Percentiles rank a stretch among this genome's conserved stretches.
Conservation (phyloP, 2,113 vertebrate genomes). For the Halcyon malimbica region DNA sequence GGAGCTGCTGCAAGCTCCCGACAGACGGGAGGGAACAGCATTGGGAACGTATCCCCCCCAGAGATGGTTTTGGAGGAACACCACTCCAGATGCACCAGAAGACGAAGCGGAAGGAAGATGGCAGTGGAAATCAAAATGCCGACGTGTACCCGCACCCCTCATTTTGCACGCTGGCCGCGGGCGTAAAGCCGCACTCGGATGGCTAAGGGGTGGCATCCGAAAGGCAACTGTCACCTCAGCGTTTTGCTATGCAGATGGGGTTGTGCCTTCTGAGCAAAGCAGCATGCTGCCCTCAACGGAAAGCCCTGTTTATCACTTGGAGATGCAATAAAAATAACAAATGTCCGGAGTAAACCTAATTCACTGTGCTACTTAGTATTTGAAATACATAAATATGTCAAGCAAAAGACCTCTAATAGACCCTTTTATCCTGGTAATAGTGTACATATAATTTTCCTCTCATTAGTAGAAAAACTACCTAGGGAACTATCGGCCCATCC, state of each 20-base stretch:
- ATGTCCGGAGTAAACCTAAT: conserved; percentile 89
- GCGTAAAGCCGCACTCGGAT: background rate
- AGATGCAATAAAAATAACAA: conserved; percentile 87
- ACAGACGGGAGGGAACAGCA: accelerated
- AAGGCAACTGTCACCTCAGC: conserved; percentile 21
- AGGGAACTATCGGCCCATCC: conserved; percentile 86
- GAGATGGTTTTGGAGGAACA: background rate
- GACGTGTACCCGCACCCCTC: background rate
- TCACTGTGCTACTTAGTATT: conserved; percentile 92
- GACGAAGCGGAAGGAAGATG: background rate
- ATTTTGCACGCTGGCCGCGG: background rate
- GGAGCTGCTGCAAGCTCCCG: background rate
- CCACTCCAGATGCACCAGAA: background rate
- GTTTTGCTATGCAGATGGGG: conserved; percentile 57
- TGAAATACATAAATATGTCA: conserved; percentile 99
- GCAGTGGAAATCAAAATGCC: background rate
- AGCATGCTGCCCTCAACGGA: conserved; percentile 66
- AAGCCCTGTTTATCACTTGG: conserved; percentile 85
- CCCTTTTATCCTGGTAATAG: conserved; percentile 96
- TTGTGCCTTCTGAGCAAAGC: conserved; percentile 64
- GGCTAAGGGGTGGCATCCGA: conserved; percentile 47
- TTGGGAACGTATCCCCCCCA: accelerated
- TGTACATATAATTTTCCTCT: conserved; percentile 97
- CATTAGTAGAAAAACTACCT: conserved; percentile 95
- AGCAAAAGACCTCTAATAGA: conserved; percentile 96